Percentiles rank a stretch among this genome's conserved stretches.
Evolutionary conservation across 2,113 vertebrate genomes (phyloP).

Genomic region (Cyrtonyx montezumae): DNA sequence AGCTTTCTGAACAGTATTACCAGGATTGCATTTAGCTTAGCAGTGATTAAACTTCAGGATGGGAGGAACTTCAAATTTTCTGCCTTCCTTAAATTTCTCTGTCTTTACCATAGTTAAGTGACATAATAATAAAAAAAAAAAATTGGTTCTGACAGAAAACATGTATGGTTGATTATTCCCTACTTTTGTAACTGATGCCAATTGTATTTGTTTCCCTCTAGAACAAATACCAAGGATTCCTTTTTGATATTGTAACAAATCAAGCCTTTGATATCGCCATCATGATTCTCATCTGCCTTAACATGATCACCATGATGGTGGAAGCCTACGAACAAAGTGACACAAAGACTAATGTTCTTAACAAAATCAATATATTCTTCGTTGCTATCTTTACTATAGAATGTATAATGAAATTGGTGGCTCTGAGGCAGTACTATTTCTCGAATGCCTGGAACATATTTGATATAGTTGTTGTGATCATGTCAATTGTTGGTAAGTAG

Average conservation of each 20-base stretch:
- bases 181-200: neutral
- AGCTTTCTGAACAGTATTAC: neutral
- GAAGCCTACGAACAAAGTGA: slow-evolving; percentile 71
- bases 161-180: rapidly evolving
- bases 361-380: slow-evolving; percentile 77
- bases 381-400: slow-evolving; percentile 76
- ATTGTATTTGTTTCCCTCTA: neutral
- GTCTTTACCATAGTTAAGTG: neutral
- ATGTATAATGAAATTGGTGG: slow-evolving; percentile 77
- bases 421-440: slow-evolving; percentile 80
- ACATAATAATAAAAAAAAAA: neutral
- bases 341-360: slow-evolving; percentile 55
- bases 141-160: neutral
- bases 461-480: slow-evolving; percentile 77
- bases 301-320: slow-evolving; percentile 83
- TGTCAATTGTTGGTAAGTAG: slow-evolving; percentile 77
- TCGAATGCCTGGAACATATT: slow-evolving; percentile 82
- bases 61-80: neutral
- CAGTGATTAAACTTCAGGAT: neutral
- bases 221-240: slow-evolving; percentile 79
- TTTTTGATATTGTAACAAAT: slow-evolving; percentile 74
- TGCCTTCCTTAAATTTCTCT: neutral
- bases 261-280: slow-evolving; percentile 75
- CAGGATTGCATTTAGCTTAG: neutral
- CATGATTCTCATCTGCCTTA: slow-evolving; percentile 81